Evolutionary conservation across 2,113 vertebrate genomes (phyloP), one percentile per base, ranked within the genome.

Genomic region (Nyctereutes procyonoides): DNA sequence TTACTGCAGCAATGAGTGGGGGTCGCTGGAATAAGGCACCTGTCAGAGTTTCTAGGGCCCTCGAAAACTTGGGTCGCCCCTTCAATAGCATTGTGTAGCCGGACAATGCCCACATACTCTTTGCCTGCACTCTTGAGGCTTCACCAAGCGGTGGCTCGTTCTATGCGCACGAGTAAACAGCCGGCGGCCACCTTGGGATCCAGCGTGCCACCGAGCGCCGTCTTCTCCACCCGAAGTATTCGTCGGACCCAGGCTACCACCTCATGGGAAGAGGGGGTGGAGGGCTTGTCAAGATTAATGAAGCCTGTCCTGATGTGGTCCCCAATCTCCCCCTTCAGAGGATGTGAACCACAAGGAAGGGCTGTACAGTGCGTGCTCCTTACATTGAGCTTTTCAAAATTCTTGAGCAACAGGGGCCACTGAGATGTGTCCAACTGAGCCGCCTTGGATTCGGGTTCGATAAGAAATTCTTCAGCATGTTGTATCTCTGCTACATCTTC

Each of bases 51-150:
- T 99, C 99, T 95, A 99, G 92, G 0, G 99, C 99, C 99, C 99
- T 99, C 62, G 99, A 99, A 97, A 99, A 99, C 99, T 85, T 99
- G 98, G 91, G 99, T 99, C 71, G 99, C 99, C 81, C 98, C 99
- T 96, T 99, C 99, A 97, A 99, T 99, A n/a, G 99, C 99, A 99
- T 99, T 99, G 99, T 99, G 99, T 98, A 99, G 99, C 99, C 99
- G 99, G 98, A 99, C 99, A 98, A 99, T 99, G 97, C 99, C 99
- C 99, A 99, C 99, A 98, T 99, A 99, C 99, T 99, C 99, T 99
- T 99, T 99, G 98, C 99, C 99, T 90, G 99, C 99, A 0, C 99
- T 99, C 98, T 77, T 99, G 99, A 0, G 99, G 99, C 82, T 99
- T 99, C 85, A 99, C 99, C 93, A 99, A 98, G 0, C 99, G 98